phyloP scores from a whole-genome alignment of 92 coral and sea anemone species.

The Palythoa grandiflora region DNA sequence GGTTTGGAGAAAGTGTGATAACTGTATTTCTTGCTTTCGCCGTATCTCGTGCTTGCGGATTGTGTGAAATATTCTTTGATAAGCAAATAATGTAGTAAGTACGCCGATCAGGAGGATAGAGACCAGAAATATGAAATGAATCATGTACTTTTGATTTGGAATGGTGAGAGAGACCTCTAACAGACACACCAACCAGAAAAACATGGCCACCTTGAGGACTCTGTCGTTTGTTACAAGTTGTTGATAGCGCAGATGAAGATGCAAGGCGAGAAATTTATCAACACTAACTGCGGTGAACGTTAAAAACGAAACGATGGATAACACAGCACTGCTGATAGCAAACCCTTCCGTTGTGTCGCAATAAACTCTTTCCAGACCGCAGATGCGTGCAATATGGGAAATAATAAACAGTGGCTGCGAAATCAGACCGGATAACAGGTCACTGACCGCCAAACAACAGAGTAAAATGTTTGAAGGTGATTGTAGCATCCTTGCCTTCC shows the following conservation, averaged over 20 bases:
- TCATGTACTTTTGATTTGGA: slow-evolving; percentile 6
- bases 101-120: slow-evolving; percentile 13
- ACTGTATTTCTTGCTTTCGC: slow-evolving; percentile 17
- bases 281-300: slow-evolving; percentile 38
- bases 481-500: slow-evolving; percentile 36
- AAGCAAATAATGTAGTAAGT: slow-evolving; percentile 13
- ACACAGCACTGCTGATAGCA: slow-evolving; percentile 31
- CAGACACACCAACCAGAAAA: slow-evolving; percentile 30
- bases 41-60: slow-evolving; percentile 46
- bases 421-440: slow-evolving; percentile 49
- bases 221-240: slow-evolving; percentile 36
- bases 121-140: slow-evolving; percentile 32
- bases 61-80: slow-evolving; percentile 43
- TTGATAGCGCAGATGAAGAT: slow-evolving; percentile 34
- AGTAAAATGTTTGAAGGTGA: slow-evolving; percentile 44
- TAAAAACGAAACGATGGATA: slow-evolving; percentile 33
- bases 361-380: slow-evolving; percentile 5
- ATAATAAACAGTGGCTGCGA: slow-evolving; percentile 45
- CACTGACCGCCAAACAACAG: slow-evolving; percentile 48
- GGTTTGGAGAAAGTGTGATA: slow-evolving; percentile 17
- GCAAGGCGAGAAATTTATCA: slow-evolving; percentile 43
- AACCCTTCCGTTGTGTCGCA: slow-evolving; percentile 34
- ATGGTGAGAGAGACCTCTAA: slow-evolving; percentile 20
- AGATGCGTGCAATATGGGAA: slow-evolving; percentile 46
- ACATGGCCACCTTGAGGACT: neutral